Evolutionary conservation across 2,888 invertebrate genomes (phyloP), one percentile per base, ranked within the genome.

Genomic region (Asteroscopus sphinx): DNA sequence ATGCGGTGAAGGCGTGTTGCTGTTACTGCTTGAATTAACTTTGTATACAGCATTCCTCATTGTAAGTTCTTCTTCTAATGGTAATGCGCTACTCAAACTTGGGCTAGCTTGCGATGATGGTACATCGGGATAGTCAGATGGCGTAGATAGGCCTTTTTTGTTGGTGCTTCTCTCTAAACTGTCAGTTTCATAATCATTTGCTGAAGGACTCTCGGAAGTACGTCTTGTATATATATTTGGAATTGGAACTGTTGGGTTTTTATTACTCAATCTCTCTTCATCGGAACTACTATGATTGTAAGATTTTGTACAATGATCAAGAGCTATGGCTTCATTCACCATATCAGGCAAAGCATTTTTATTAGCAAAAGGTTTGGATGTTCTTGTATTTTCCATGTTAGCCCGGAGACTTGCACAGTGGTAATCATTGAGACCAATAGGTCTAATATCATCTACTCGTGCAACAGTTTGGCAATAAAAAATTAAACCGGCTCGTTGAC

Each of bases 41-140:
- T 96, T 96, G 65, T 97, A 96, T 1, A 97, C 95, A 2, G 96
- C 96, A 80, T 97, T 97, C 74, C 96, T 95, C 94, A 97, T 97
- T 17, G 97, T 97, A 68, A 97, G 90, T 85, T 97, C 97, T 91
- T 97, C 97, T 80, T 97, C 97, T 82, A 97, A 92, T 0, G 97
- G 97, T 51, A 97, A 85, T 0, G 97, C 97, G 1, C 95, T 95
- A 68, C 97, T 97, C 55, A 97, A 85, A 65, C 96, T 96, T 2
- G 97, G 97, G 77, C 97, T 97, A 0, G 97, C 96, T 76, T 97
- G 97, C 5, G 96, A 95, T 13, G 95, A 95, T 0, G 96, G 95
- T 4, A 96, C 86, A 71, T 96, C 96, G 0, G 95, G 94, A 77
- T 95, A 96, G 54, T 96, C 96, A 2, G 95, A 95, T 0, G 96